These are phyloP conservation scores for Intellagama lesueurii DNA, from an alignment of 2,797 vertebrate genomes.

Conservation along the genomic window DNA sequence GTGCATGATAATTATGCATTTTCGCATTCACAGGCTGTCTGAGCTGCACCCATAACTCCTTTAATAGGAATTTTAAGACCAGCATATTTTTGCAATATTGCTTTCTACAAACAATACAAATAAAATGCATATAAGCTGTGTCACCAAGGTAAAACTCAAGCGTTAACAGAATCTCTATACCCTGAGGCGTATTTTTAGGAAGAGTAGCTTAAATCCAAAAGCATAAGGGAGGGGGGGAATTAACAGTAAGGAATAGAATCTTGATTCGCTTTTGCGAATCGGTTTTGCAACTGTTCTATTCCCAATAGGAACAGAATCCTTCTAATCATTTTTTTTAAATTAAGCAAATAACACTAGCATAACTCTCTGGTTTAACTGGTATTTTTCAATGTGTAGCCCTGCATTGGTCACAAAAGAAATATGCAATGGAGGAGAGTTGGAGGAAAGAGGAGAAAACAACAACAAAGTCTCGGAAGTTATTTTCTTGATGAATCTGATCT, in stretches of 20 bases:
- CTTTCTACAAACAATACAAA: constrained; percentile 49
- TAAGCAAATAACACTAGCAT: constrained; percentile 14
- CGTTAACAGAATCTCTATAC: constrained; percentile 40
- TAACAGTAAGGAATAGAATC: constrained; percentile 48
- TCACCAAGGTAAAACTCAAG: constrained; percentile 33
- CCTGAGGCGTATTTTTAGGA: constrained; percentile 51
- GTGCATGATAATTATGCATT: constrained; percentile 27
- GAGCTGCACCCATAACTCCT: constrained; percentile 50
- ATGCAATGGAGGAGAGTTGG: neutral
- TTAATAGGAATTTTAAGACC: constrained; percentile 46
- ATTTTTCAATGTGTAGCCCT: constrained; percentile 35
- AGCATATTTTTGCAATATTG: constrained; percentile 32
- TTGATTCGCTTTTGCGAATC: constrained; percentile 51
- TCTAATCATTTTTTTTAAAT: constrained; percentile 45
- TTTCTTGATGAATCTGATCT: constrained; percentile 36
- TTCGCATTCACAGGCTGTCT: constrained; percentile 14
- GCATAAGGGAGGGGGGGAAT: constrained; percentile 7
- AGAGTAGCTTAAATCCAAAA: constrained; percentile 35
- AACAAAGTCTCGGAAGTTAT: neutral
- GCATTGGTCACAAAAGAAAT: constrained; percentile 26
- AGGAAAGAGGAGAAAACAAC: neutral
- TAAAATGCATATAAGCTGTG: constrained; percentile 47
- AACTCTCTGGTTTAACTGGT: constrained; percentile 55
- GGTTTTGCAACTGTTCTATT: too few species aligned
- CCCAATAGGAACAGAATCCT: constrained; percentile 2